Percentiles rank a stretch among this genome's conserved stretches.
Conservation (phyloP, 23 tunicate genomes). For the Clavelina lepadiformis region DNA sequence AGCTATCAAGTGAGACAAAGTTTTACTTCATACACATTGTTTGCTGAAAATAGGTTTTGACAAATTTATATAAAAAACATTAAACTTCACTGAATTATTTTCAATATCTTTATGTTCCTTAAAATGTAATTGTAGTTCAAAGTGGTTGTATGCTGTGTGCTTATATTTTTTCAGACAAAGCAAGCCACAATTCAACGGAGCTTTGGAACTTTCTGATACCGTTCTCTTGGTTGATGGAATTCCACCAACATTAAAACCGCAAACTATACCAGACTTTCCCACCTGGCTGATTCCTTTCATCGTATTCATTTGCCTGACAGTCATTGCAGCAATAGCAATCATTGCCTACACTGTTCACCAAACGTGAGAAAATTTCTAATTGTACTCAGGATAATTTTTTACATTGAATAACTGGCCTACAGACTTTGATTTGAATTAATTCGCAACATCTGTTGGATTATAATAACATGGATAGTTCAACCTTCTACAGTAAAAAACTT, state of each 20-base stretch:
- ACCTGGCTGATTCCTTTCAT: conserved; percentile 90
- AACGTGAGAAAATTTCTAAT: conserved; percentile 48
- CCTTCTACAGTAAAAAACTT: no score
- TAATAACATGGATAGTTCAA: no score
- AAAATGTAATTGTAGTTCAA: not conserved
- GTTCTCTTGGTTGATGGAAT: conserved; percentile 62
- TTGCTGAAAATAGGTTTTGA: no score
- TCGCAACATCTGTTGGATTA: no score
- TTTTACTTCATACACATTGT: no score
- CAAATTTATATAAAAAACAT: no score
- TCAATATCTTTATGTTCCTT: no score
- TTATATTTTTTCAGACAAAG: conserved; percentile 31
- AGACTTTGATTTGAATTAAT: no score
- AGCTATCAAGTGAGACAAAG: conserved; percentile 34
- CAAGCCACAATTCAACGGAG: conserved; percentile 72
- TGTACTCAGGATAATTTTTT: no score
- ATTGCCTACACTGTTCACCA: conserved; percentile 46
- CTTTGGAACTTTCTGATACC: conserved; percentile 45
- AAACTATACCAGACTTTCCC: conserved; percentile 57
- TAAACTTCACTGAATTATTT: no score
- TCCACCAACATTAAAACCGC: conserved; percentile 54
- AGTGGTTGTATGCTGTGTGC: not conserved
- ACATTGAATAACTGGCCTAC: no score
- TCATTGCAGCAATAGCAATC: conserved; percentile 64
- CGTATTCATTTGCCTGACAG: conserved; percentile 51